Conservation (phyloP, 2,797 vertebrate species). For the Mus caroli region DNA sequence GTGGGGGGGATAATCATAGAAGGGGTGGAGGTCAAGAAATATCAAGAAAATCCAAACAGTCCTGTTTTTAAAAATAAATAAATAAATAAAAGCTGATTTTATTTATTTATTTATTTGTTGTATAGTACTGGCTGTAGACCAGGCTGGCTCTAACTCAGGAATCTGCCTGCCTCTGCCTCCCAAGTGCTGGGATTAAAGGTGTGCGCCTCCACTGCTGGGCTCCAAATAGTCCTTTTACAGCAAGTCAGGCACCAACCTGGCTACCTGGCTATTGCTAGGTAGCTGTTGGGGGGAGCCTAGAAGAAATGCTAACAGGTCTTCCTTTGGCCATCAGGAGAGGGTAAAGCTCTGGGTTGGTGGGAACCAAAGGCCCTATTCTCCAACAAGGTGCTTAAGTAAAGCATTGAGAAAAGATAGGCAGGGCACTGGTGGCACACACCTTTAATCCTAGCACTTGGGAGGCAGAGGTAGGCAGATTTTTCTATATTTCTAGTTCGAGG, state of each 20-base stretch:
- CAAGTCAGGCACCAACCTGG: neutral
- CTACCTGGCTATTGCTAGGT: neutral
- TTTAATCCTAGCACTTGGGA: no score
- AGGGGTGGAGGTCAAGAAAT: neutral
- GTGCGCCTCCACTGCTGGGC: accelerated
- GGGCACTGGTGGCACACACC: no score
- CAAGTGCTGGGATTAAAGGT: no score
- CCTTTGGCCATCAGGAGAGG: neutral
- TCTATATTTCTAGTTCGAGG: no score
- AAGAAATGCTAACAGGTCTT: neutral
- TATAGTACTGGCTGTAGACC: no score
- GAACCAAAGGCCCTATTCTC: neutral
- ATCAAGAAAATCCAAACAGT: neutral
- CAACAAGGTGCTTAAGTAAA: neutral
- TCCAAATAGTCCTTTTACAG: neutral
- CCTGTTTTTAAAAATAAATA: neutral
- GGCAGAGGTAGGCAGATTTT: no score
- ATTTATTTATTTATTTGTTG: no score
- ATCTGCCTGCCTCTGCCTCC: no score
- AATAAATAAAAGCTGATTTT: no score
- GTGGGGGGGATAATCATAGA: no score
- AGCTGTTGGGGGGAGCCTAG: neutral
- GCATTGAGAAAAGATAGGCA: neutral
- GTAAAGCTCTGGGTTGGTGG: neutral
- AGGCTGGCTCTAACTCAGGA: no score